Base-by-base conservation (phyloP, 2,888 invertebrate genomes). In the Blastobasis adustella region DNA sequence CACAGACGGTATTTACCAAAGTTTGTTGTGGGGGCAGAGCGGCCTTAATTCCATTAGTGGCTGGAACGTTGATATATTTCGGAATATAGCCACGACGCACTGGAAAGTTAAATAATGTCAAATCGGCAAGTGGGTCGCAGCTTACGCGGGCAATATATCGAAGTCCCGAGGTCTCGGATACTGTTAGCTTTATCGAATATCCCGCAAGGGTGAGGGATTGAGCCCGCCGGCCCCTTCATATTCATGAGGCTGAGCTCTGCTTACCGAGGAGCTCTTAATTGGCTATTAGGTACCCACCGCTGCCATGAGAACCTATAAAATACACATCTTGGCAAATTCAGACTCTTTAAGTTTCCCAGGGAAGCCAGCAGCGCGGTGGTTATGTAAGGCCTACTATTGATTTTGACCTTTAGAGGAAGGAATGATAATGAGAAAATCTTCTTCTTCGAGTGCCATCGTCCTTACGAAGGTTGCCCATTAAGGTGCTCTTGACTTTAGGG, bases 111-210 rank as follows among this genome's bases (percentile, higher is more conserved):
- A 49, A 56, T 58, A 59, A 59, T 57, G 58, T 51, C 48, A 58
- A 57, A 53, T 52, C 51, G 53, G 57, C 52, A 57, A 38, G 50
- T 52, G 59, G 45, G 55, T 55, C 59, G 58, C 58, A 59, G 66
- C 64, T 69, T 65, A 62, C 45, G 50, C 50, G 53, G 53, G 61
- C 65, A 66, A 69, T 69, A 67, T 66, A 69, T 70, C 58, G 61
- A 57, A 23, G 54, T 61, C 61, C 58, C 54, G 60, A 63, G 62
- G 57, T 61, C 62, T 62, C 58, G 59, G 58, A 57, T 58, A 56
- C 56, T 57, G 63, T 66, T 65, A 62, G 63, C 65, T 64, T 65
- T 66, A 70, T 73, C 66, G 55, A 55, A 65, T 61, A 62, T 60
- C 58, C 58, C 58, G 60, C 58, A 36, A 62, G 62, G 59, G 59